A percentile compares a stretch with the other conserved stretches of the same genome.
Conservation (phyloP, 1,140 invertebrate species). For the Aphaenogaster floridana region DNA sequence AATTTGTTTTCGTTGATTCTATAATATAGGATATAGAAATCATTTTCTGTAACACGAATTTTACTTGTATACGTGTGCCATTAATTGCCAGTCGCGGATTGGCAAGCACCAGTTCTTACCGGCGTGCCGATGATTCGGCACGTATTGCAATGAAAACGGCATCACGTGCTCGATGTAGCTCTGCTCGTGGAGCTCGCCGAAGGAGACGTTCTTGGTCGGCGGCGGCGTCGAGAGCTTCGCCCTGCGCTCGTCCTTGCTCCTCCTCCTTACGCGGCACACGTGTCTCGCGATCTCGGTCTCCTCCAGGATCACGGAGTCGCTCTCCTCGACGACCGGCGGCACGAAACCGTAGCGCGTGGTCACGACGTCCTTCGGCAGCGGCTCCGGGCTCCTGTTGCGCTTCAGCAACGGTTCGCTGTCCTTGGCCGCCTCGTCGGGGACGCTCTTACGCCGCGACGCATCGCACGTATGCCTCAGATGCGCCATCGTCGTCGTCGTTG, state of each 20-base stretch:
- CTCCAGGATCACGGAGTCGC: slow-evolving; percentile 79
- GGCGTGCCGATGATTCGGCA: slow-evolving; percentile 83
- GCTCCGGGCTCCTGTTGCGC: slow-evolving; percentile 72
- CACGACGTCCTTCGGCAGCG: slow-evolving; percentile 68
- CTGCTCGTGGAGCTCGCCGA: slow-evolving; percentile 83
- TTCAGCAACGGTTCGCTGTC: slow-evolving; percentile 77
- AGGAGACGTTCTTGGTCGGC: slow-evolving; percentile 85
- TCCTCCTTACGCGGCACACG: slow-evolving; percentile 69
- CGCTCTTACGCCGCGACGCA: slow-evolving; percentile 53
- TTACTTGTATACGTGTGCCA: neutral
- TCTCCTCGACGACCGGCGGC: slow-evolving; percentile 81
- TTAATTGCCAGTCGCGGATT: neutral
- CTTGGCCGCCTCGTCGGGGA: slow-evolving; percentile 49
- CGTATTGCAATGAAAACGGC: slow-evolving; percentile 83
- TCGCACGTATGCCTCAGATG: slow-evolving; percentile 47
- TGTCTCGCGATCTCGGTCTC: slow-evolving; percentile 79
- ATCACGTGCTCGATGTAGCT: slow-evolving; percentile 83
- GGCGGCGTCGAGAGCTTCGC: slow-evolving; percentile 84
- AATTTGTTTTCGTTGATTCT: too few relatives aligned
- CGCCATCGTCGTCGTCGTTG: neutral
- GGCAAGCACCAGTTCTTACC: slow-evolving; percentile 65
- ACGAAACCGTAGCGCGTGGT: slow-evolving; percentile 73
- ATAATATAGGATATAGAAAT: neutral
- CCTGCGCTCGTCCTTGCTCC: slow-evolving; percentile 72
- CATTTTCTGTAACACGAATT: neutral